Base-by-base conservation (phyloP, 1,140 invertebrate genomes). In the Agraylea sexmaculata region DNA sequence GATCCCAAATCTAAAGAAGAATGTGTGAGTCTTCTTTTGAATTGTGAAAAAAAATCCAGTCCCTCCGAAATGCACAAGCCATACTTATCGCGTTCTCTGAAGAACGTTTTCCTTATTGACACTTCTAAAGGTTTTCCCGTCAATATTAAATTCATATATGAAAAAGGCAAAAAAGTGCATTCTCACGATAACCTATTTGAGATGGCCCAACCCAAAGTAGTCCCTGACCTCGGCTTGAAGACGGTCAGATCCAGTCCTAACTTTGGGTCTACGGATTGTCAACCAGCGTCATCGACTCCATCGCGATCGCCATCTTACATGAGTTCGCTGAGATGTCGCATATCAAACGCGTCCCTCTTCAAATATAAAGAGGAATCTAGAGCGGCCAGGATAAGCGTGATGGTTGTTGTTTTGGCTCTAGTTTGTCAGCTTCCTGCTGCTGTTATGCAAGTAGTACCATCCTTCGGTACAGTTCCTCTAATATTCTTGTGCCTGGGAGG, bases 341-440 rank as follows among this genome's bases (percentile, higher is more conserved):
- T 87, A 28, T 85, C 82, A 40, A 87, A 87, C 54, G 84, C 82
- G 8, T 83, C 79, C n/a, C 62, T 85, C 39, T 87, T 87, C 57
- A 71, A 77, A 39, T 85, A 86, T 55, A 68, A 83, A 15, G 83
- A 87, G 58, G 84, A 87, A 58, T 78, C 81, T 20, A 69, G 84
- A 42, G 83, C 84, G 0, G 84, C 83, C 3, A 73, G 82, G 37
- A 80, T 87, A 31, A 84, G 81, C 50, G 75, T 80, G 19, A 53
- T 84, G 45, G 70, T 72, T 48, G 64, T 71, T 43, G 71, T 85
- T 2, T 80, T 85, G 67, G 75, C 82, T 19, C 64, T 74, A 39
- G 71, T 72, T 17, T 86, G 73, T 42, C 83, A 80, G 64, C 61
- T 79, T 17, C 82, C 82, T 1, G 54, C 69, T 2, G 62, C 53